A percentile compares a stretch with the other conserved stretches of the same genome.
phyloP scores from a whole-genome alignment of 2,888 invertebrate genomes.

The Drosophila subquinaria region DNA sequence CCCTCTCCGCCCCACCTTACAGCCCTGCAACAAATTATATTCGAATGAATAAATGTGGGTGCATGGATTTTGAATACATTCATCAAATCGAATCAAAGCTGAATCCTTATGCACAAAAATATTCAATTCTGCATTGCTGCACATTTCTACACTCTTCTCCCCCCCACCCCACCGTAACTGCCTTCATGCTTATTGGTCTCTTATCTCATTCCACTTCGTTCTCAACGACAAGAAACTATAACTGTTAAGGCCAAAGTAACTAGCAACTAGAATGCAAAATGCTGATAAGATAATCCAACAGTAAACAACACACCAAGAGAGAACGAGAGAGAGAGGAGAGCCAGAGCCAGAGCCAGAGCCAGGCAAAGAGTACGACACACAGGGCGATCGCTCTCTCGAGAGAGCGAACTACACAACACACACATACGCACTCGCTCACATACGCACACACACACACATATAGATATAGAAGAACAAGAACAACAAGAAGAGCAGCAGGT shows the following conservation, averaged over 20 bases:
- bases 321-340: slow-evolving; percentile 9
- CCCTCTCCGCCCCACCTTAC: background rate
- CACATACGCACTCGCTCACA: too few relatives aligned
- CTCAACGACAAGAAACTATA: slow-evolving; percentile 41
- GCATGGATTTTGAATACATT: slow-evolving; percentile 10
- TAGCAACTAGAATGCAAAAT: slow-evolving; percentile 48
- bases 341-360: slow-evolving; percentile 11
- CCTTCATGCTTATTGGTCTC: background rate
- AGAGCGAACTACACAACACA: slow-evolving; percentile 1
- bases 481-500: slow-evolving; percentile 41
- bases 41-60: slow-evolving; percentile 4
- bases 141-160: background rate
- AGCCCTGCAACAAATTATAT: slow-evolving; percentile 1
- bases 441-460: background rate
- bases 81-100: slow-evolving; percentile 1
- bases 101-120: background rate
- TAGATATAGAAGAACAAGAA: slow-evolving; percentile 4
- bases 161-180: background rate
- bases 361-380: background rate
- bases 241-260: slow-evolving; percentile 35
- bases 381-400: background rate
- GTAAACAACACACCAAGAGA: slow-evolving; percentile 25
- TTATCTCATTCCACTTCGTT: slow-evolving; percentile 1
- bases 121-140: slow-evolving; percentile 5
- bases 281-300: slow-evolving; percentile 61